Evolutionary conservation across 2,888 invertebrate species (phyloP), one percentile per base, ranked within the genome.

Genomic region (Physocephala rufipes): DNA sequence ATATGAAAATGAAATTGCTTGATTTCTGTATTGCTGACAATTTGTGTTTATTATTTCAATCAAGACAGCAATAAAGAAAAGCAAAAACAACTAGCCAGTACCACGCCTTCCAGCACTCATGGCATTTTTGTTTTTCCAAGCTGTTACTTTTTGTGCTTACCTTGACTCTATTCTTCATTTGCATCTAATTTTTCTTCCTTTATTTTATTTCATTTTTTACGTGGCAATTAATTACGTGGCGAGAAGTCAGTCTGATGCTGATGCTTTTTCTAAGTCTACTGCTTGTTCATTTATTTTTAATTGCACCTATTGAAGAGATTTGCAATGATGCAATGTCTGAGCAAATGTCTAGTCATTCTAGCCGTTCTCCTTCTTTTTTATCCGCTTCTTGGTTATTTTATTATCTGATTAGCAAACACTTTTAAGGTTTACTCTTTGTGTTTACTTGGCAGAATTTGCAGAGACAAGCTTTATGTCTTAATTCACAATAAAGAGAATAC

Each of bases 321-420:
- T n/a, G n/a, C 49, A 49, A 13, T n/a, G 16, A 49, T n/a, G 4
- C 0, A 36, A 9, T 7, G 36, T 36, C 36, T 36, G 36, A 7
- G n/a, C n/a, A n/a, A 36, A 9, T 36, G 36, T 36, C 36, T 36
- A 36, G 36, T 36, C 36, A 36, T 36, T 4, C 36, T 36, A 9
- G 4, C 36, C 21, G 24, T 19, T 12, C 51, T 51, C 3, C 30
- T 30, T 1, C 51, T 30, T 15, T 30, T 61, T 24, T 15, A 12
- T 9, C 49, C 30, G 59, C 59, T 15, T 26, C 12, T 45, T 67
- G 28, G 36, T n/a, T 19, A 45, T 53, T 55, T 16, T 24, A 21
- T 53, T 51, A 49, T 65, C 65, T 65, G 65, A 65, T 65, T 65
- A 65, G 51, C 65, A 65, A 53, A 19, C 28, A 28, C 51, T 51